These are phyloP conservation scores for Gastrophysa polygoni DNA, from an alignment of 2,888 invertebrate genomes.

Conservation along the genomic window DNA sequence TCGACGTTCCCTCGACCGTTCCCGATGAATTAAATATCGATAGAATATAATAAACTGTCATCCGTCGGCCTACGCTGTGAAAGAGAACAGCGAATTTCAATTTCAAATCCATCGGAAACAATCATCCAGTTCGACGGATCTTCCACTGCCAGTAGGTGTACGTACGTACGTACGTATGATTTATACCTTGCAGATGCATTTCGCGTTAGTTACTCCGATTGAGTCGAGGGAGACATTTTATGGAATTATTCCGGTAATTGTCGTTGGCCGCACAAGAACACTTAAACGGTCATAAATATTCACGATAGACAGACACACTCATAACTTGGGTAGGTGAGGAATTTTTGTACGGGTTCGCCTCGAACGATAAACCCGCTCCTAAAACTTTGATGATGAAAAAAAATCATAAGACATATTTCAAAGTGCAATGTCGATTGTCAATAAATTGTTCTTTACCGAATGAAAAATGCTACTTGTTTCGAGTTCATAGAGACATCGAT, in stretches of 20 bases:
- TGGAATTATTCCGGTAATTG: constrained; percentile 42
- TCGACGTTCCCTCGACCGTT: no score
- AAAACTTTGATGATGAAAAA: no score
- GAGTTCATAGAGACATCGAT: no score
- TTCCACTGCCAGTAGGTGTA: constrained; percentile 34
- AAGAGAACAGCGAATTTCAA: constrained; percentile 1
- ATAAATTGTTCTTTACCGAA: no score
- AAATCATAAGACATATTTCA: no score
- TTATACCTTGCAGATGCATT: constrained; percentile 39
- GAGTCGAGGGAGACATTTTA: constrained; percentile 41
- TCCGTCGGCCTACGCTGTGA: neutral
- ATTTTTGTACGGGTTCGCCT: no score
- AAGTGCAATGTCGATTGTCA: no score
- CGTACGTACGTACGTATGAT: constrained; percentile 41
- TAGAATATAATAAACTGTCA: neutral
- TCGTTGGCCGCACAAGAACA: constrained; percentile 39
- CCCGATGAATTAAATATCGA: neutral
- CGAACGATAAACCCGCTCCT: no score
- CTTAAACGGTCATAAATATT: constrained; percentile 27
- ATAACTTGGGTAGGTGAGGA: no score
- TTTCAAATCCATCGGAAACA: constrained; percentile 14
- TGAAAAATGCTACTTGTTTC: no score
- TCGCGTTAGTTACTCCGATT: constrained; percentile 39
- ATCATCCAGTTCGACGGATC: constrained; percentile 14
- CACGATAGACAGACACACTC: constrained; percentile 21